Percentiles rank a stretch among this genome's conserved stretches.
These are phyloP conservation scores for Forbesichthys papilliferus DNA, from an alignment of 2,113 vertebrate genomes.

Conservation along the genomic window DNA sequence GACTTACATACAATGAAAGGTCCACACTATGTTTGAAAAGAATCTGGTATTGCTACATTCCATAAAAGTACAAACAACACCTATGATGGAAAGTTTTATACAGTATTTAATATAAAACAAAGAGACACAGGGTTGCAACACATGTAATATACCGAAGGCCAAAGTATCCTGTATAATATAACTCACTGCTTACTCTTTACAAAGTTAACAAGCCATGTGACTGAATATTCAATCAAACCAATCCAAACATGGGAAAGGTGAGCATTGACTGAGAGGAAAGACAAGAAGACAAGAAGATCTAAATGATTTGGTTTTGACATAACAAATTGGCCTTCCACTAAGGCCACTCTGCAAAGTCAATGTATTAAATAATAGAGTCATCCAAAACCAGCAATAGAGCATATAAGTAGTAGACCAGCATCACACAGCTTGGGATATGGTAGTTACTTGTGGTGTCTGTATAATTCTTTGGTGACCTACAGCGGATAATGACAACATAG, in stretches of 20 bases:
- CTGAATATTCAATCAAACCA: no score
- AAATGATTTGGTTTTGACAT: conserved; percentile 18
- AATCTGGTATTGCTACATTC: background rate
- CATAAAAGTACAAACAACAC: no score
- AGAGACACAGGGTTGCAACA: background rate
- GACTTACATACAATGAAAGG: background rate
- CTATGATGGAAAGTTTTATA: background rate
- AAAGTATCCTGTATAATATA: no score
- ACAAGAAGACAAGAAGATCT: background rate
- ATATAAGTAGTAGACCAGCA: background rate
- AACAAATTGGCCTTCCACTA: conserved; percentile 13
- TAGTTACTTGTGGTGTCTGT: background rate
- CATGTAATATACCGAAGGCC: no score
- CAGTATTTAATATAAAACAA: background rate
- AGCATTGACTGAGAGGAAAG: conserved; percentile 14
- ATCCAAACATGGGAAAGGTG: background rate
- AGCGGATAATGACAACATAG: background rate
- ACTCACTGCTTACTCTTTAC: no score
- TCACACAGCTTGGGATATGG: no score
- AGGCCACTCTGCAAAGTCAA: conserved; percentile 10
- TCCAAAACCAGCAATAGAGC: background rate
- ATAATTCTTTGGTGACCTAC: background rate
- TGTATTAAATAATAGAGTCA: conserved; percentile 3
- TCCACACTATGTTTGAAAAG: background rate
- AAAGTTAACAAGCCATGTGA: no score